Base-by-base conservation (phyloP, 2,797 vertebrate genomes). In the Lemur catta region DNA sequence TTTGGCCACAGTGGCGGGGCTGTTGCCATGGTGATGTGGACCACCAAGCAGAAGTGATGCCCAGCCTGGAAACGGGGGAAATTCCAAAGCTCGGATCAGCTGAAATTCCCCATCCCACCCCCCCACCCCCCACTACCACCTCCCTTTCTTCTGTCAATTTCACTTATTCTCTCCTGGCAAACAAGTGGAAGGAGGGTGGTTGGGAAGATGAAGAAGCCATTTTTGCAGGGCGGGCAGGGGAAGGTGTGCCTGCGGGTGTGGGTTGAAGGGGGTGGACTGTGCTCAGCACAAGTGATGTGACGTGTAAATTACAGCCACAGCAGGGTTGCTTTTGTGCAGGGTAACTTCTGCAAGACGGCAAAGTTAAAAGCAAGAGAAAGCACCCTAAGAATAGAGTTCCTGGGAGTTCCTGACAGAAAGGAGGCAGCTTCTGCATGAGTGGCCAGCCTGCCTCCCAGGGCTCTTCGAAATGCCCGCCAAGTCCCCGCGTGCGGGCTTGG, bases 1-100 rank as follows among this genome's bases (percentile, higher is more conserved):
- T 55, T 78, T 46, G 48, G 71, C 72, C 50, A 26, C 33, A 67
- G 63, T 4, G 0, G 92, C 85, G 84, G 85, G 93, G 61, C 18
- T 48, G 97, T 98, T 98, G 96, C 97, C 87, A 91, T 98, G 96
- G 96, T 93, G 72, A 97, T n/a, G 6, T 12, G 88, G 85, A 75
- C 81, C 33, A 0, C 82, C 28, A 72, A 52, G 90, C 82, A 46
- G 78, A 92, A 97, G 80, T 0, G 9, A 71, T 91, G 76, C 89
- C 92, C 92, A 76, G 84, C 92, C 85, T 65, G 87, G 84, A 67
- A 93, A 63, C 12, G 3, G 76, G 74, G 74, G 84, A 94, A 95
- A 96, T 96, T 93, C 72, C 71, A 17, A 61, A 93, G 92, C 93
- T 63, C 17, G 11, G 28, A 48, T 93, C 92, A 28, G 33, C 93